Evolutionary conservation across 92 coral and sea anemone genomes (phyloP).

Genomic region (Porites rus): DNA sequence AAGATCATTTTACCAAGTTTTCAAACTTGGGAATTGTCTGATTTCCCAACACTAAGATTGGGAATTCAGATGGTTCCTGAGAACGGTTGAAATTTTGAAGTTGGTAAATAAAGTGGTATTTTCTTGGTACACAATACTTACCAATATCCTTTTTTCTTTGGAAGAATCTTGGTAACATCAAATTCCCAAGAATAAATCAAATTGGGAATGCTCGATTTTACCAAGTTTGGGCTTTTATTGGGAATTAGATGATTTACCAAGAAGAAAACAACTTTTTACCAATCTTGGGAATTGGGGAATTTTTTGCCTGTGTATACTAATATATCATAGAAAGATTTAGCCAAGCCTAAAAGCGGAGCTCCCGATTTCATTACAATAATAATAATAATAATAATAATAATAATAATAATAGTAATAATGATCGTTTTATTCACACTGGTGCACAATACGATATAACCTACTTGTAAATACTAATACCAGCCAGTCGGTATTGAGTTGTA

Average conservation of each 20-base stretch:
- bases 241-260: conserved; percentile 72
- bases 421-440: no score
- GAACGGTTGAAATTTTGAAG: not conserved
- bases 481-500: no score
- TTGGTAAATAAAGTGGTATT: conserved; percentile 36
- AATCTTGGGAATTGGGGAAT: conserved; percentile 62
- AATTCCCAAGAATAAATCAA: conserved; percentile 62
- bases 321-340: no score
- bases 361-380: no score
- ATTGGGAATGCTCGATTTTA: conserved; percentile 70
- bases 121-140: conserved; percentile 50
- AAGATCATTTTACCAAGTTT: not conserved
- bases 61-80: not conserved
- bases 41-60: not conserved
- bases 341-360: no score
- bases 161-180: conserved; percentile 66
- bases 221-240: conserved; percentile 66
- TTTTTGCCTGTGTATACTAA: conserved; percentile 44
- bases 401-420: no score
- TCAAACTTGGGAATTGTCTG: not conserved
- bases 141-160: conserved; percentile 57
- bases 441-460: no score
- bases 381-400: no score
- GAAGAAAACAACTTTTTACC: conserved; percentile 58
- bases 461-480: no score